These are phyloP conservation scores for Chloromyia formosa DNA, from an alignment of 2,888 invertebrate species.

Conservation along the genomic window DNA sequence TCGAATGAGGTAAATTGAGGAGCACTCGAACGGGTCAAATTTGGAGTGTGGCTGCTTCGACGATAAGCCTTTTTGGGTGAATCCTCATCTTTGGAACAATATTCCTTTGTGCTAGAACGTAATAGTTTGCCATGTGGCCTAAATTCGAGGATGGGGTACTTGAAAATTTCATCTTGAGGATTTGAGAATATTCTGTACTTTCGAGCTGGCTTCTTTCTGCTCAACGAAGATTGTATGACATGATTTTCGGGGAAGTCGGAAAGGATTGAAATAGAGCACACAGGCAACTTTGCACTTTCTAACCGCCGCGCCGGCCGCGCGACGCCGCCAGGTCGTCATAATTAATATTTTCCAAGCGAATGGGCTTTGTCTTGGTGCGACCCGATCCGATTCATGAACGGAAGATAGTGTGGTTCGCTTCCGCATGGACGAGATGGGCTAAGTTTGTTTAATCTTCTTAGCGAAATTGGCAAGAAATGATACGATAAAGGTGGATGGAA, in stretches of 20 bases:
- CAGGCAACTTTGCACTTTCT: slow-evolving; percentile 1
- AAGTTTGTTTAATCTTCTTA: background rate
- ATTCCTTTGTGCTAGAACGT: too few species aligned
- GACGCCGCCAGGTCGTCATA: slow-evolving; percentile 1
- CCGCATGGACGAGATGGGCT: background rate
- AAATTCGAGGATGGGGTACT: background rate
- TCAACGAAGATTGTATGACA: slow-evolving; percentile 6
- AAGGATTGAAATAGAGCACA: background rate
- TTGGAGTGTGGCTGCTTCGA: slow-evolving; percentile 13
- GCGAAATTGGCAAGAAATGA: background rate
- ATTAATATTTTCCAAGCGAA: slow-evolving; percentile 38
- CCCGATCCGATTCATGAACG: background rate
- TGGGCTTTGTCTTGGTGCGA: background rate
- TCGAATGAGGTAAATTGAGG: slow-evolving; percentile 43
- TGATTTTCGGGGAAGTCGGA: slow-evolving; percentile 4
- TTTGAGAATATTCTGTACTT: background rate
- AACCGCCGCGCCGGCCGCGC: too few species aligned
- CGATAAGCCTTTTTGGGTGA: too few species aligned
- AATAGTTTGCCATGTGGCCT: too few species aligned
- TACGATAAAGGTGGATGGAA: background rate
- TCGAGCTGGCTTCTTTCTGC: background rate
- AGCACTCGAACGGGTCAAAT: slow-evolving; percentile 34
- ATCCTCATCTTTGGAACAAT: too few species aligned
- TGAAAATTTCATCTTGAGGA: slow-evolving; percentile 11
- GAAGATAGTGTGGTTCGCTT: background rate